A percentile compares a stretch with the other conserved stretches of the same genome.
phyloP scores from a whole-genome alignment of 2,113 vertebrate genomes.

The Eptesicus fuscus region DNA sequence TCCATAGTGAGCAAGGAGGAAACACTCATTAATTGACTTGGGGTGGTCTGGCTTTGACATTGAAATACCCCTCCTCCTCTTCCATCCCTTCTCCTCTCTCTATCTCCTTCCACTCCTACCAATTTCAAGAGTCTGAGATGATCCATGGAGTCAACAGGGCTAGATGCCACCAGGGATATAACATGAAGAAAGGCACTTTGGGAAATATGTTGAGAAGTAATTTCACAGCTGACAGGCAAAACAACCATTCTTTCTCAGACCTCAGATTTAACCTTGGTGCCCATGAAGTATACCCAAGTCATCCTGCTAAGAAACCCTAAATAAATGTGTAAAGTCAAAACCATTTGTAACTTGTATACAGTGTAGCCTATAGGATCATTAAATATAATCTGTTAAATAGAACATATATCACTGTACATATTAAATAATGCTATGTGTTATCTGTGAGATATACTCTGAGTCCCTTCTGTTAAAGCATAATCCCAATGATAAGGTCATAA shows the following conservation, averaged over 20 bases:
- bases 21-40: not conserved
- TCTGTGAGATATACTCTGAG: not conserved
- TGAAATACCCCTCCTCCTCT: not conserved
- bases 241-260: not conserved
- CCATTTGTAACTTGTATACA: not conserved
- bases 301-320: not conserved
- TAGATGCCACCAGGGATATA: not conserved
- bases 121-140: not conserved
- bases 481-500: not conserved
- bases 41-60: not conserved
- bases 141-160: not conserved
- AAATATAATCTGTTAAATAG: not conserved
- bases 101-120: not conserved
- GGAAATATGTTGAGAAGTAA: not conserved
- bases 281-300: not conserved
- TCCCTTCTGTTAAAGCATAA: not conserved
- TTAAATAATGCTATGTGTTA: not conserved
- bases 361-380: not conserved
- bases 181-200: not conserved
- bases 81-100: not conserved
- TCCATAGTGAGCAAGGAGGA: not conserved
- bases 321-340: not conserved
- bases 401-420: not conserved
- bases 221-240: not conserved
- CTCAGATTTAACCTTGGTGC: not conserved